Evolutionary conservation across 2,113 vertebrate species (phyloP).

Genomic region (Lagopus muta): DNA sequence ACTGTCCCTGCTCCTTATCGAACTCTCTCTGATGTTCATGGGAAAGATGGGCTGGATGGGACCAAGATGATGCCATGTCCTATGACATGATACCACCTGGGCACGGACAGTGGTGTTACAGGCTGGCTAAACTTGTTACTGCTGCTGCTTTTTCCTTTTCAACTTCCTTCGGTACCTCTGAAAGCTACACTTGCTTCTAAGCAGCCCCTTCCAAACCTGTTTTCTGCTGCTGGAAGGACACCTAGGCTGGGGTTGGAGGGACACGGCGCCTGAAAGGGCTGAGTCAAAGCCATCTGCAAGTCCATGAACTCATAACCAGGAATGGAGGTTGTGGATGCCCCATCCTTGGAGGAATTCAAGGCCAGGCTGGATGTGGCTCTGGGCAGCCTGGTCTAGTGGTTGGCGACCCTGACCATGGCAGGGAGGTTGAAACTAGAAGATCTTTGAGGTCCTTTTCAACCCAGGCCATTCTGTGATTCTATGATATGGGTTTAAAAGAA

Average conservation of each 20-base stretch:
- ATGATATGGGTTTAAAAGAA: neutral
- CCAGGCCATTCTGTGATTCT: no score
- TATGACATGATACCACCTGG: neutral
- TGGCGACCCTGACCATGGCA: no score
- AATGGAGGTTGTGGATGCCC: no score
- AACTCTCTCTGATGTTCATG: neutral
- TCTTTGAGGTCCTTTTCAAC: no score
- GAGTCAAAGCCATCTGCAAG: neutral
- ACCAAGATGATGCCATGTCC: neutral
- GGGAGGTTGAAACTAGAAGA: no score
- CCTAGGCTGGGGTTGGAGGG: neutral
- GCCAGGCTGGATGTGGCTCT: no score
- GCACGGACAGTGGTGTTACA: neutral
- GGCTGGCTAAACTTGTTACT: neutral
- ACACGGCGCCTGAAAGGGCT: neutral
- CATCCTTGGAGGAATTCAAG: no score
- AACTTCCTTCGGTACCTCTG: neutral
- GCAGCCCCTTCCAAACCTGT: neutral
- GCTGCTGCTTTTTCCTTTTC: neutral
- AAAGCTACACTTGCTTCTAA: accelerated
- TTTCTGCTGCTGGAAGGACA: neutral
- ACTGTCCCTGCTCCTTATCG: neutral
- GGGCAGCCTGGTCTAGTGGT: no score
- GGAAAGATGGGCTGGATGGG: neutral
- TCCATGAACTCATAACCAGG: neutral